These are phyloP conservation scores for Dissostichus mawsoni DNA, from an alignment of 2,113 vertebrate genomes.

Conservation along the genomic window DNA sequence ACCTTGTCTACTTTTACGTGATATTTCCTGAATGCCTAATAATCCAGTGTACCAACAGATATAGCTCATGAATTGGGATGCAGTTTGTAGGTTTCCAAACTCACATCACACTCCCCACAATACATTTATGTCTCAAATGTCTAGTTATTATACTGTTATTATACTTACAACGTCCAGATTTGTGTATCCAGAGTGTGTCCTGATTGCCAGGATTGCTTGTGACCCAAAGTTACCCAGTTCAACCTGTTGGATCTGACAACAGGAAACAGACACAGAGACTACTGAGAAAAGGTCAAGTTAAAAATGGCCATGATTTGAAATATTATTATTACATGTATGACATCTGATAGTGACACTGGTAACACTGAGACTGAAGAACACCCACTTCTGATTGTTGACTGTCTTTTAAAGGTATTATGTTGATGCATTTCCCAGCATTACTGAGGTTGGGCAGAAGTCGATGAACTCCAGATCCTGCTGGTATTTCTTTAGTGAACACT, in stretches of 20 bases:
- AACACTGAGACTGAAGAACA: neutral
- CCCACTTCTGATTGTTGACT: slow-evolving; percentile 37
- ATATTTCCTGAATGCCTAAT: neutral
- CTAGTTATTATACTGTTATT: neutral
- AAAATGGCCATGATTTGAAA: neutral
- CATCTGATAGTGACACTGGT: neutral
- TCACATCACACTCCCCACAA: neutral
- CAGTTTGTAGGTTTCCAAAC: neutral
- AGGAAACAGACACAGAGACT: neutral
- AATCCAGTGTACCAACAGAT: neutral
- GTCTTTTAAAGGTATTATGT: slow-evolving; percentile 60
- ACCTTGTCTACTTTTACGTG: neutral
- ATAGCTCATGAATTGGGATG: neutral
- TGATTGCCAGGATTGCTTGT: slow-evolving; percentile 65
- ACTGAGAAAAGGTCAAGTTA: neutral
- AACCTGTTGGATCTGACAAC: slow-evolving; percentile 56
- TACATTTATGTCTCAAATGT: neutral
- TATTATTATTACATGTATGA: neutral
- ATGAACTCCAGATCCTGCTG: slow-evolving; percentile 62
- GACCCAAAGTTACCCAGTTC: slow-evolving; percentile 68
- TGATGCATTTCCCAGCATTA: slow-evolving; percentile 58
- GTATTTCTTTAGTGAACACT: slow-evolving; percentile 35
- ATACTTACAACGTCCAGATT: slow-evolving; percentile 41
- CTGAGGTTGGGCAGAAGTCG: slow-evolving; percentile 51
- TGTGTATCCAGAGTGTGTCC: slow-evolving; percentile 56